These are phyloP conservation scores for Cepphus grylle DNA, from an alignment of 2,113 vertebrate species.

Conservation along the genomic window DNA sequence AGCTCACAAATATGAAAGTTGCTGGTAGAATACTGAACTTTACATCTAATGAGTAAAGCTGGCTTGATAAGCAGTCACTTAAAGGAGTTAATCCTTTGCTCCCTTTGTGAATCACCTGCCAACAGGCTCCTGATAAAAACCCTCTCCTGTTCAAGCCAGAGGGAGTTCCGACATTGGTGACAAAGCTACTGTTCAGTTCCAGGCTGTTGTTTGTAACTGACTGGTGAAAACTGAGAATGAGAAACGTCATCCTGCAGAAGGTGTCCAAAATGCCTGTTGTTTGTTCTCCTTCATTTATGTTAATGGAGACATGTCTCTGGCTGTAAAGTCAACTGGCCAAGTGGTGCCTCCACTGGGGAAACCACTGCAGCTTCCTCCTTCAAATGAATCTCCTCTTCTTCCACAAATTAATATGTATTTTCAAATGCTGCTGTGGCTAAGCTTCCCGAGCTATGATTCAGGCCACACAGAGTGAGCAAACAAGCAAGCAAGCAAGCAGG, in stretches of 20 bases:
- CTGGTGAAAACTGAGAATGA: neutral
- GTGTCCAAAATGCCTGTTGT: neutral
- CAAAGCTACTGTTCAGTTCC: neutral
- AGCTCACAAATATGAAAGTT: slow-evolving; percentile 25
- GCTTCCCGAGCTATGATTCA: neutral
- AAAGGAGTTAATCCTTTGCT: neutral
- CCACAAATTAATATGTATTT: neutral
- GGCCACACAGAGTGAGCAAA: neutral
- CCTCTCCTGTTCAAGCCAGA: neutral
- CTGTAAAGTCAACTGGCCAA: neutral
- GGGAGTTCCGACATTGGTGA: neutral
- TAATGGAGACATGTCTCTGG: neutral
- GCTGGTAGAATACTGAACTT: slow-evolving; percentile 23
- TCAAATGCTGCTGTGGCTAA: neutral
- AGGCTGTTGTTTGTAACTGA: neutral
- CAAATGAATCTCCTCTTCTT: neutral
- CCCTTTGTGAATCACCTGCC: neutral
- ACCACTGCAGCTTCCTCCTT: neutral
- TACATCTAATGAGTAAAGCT: slow-evolving; percentile 19
- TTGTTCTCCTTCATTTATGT: neutral
- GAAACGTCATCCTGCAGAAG: neutral
- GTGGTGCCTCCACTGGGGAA: neutral
- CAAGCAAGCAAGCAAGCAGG: neutral
- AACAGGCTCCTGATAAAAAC: neutral
- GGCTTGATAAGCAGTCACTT: neutral